A percentile compares a stretch with the other conserved stretches of the same genome.
These are phyloP conservation scores for Pachypanchax playfairii DNA, from an alignment of 2,113 vertebrate species.

Conservation along the genomic window DNA sequence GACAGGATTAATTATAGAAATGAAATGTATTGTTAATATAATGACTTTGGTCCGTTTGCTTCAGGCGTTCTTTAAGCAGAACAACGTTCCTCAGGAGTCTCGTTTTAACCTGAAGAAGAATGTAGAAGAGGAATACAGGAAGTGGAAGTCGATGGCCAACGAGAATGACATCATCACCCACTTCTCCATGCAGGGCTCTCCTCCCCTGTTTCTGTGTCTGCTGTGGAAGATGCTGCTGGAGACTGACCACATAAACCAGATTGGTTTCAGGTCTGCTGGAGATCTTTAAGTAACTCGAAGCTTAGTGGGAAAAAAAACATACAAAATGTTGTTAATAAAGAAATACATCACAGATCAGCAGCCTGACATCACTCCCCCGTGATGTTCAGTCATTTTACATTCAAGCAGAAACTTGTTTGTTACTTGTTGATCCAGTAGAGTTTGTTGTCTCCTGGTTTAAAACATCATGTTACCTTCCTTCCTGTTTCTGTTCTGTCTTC, in stretches of 20 bases:
- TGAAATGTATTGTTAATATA: not conserved
- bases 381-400: no score
- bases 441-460: not conserved
- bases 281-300: not conserved
- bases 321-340: no score
- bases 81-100: conserved; percentile 97
- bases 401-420: no score
- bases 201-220: conserved; percentile 95
- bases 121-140: conserved; percentile 97
- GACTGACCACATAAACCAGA: conserved; percentile 98
- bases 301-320: not conserved
- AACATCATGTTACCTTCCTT: no score
- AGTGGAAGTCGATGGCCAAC: conserved; percentile 98
- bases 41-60: not conserved
- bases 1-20: not conserved
- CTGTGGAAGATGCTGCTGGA: conserved; percentile 99
- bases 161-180: conserved; percentile 97
- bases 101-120: conserved; percentile 99
- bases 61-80: conserved; percentile 99
- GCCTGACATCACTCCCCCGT: no score
- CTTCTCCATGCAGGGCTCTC: conserved; percentile 92
- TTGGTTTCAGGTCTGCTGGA: conserved; percentile 88
- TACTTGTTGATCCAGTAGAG: conserved; percentile 27
- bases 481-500: not conserved
- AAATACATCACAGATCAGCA: no score